phyloP scores from a whole-genome alignment of 2,888 invertebrate genomes.

The Parnassius smintheus region DNA sequence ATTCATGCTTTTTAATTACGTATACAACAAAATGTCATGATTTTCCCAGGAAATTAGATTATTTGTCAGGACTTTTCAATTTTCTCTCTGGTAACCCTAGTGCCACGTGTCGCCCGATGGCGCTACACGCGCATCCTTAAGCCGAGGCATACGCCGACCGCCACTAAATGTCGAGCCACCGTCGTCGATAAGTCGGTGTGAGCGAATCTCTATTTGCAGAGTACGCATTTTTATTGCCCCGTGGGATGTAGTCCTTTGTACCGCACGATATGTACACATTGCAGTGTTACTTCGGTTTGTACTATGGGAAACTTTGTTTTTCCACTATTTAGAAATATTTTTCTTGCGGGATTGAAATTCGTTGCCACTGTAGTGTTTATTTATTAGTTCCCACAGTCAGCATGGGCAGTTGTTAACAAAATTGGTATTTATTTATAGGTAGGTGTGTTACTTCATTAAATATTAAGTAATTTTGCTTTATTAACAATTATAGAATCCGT shows the following conservation, averaged over 20 bases:
- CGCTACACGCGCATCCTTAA: constrained; percentile 56
- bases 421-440: too few relatives aligned
- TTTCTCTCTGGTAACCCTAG: not conserved
- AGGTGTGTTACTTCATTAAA: too few relatives aligned
- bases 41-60: too few relatives aligned
- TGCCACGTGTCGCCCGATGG: constrained; percentile 49
- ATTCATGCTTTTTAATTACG: too few relatives aligned
- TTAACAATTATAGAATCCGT: too few relatives aligned
- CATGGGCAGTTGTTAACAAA: too few relatives aligned
- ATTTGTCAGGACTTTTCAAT: too few relatives aligned
- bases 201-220: constrained; percentile 59
- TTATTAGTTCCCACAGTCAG: not conserved
- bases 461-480: too few relatives aligned
- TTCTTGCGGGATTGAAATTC: constrained; percentile 12
- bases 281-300: constrained; percentile 35
- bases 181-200: constrained; percentile 56
- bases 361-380: not conserved
- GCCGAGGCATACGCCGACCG: constrained; percentile 50
- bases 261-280: constrained; percentile 37
- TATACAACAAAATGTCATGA: too few relatives aligned
- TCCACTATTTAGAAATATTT: constrained; percentile 40
- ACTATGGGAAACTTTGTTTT: constrained; percentile 62
- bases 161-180: constrained; percentile 68
- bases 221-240: constrained; percentile 47
- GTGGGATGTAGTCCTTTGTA: constrained; percentile 60